Evolutionary conservation across 1,140 invertebrate species (phyloP).

Genomic region (Odontomachus brunneus): DNA sequence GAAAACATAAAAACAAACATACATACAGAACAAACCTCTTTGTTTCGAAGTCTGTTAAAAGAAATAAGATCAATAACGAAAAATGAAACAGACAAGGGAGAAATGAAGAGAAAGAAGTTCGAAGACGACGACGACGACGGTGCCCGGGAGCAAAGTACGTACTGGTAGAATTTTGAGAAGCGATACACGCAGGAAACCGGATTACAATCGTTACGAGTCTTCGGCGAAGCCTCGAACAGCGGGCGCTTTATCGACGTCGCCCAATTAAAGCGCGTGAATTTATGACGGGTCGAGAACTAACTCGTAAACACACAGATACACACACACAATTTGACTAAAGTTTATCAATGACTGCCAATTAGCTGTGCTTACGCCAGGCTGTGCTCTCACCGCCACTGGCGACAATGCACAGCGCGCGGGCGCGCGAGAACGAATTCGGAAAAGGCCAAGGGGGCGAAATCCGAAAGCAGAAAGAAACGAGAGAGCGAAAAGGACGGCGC

Average conservation of each 20-base stretch:
- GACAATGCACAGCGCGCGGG: not conserved
- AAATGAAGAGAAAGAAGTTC: not conserved
- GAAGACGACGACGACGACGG: no score
- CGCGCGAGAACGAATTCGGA: not conserved
- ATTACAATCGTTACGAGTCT: conserved; percentile 5
- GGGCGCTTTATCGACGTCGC: no score
- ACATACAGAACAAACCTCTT: no score
- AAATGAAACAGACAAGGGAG: no score
- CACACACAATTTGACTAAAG: conserved; percentile 48
- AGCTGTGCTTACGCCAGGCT: conserved; percentile 1
- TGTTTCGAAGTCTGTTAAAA: no score
- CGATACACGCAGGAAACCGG: not conserved
- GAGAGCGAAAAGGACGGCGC: not conserved
- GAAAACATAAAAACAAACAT: no score
- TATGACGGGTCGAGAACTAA: conserved; percentile 36
- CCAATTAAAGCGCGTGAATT: conserved; percentile 53
- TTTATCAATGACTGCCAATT: conserved; percentile 55
- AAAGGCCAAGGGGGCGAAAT: not conserved
- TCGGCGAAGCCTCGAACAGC: conserved; percentile 13
- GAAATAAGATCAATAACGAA: no score
- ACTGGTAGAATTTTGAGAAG: not conserved
- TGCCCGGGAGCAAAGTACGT: not conserved
- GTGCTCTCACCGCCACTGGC: conserved; percentile 7
- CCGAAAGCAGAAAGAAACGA: no score
- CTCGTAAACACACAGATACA: conserved; percentile 26